Percentiles rank a stretch among this genome's conserved stretches.
Evolutionary conservation across 2,113 vertebrate species (phyloP).

Genomic region (Equus przewalskii): DNA sequence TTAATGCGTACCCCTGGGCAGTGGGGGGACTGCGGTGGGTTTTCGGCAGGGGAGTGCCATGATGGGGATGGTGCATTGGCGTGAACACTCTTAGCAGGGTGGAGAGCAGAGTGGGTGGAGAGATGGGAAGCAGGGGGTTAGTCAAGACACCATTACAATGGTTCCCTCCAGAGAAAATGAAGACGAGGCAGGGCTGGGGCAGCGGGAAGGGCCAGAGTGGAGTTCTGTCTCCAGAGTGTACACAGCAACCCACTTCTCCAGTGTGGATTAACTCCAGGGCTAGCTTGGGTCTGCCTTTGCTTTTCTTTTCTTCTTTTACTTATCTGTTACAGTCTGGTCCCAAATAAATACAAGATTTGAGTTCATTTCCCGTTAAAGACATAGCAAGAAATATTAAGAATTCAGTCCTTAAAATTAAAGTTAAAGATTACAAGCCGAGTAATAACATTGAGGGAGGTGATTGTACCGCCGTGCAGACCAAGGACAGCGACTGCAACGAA

Average conservation of each 20-base stretch:
- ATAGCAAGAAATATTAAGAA: not conserved
- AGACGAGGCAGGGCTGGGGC: not conserved
- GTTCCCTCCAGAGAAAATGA: not conserved
- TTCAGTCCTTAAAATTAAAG: not conserved
- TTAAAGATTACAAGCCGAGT: not conserved
- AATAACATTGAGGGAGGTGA: not conserved
- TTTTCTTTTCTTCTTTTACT: not conserved
- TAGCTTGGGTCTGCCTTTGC: not conserved
- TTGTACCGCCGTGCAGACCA: not conserved
- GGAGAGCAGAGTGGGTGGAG: not conserved
- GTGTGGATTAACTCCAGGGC: rapidly evolving
- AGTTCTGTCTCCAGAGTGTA: not conserved
- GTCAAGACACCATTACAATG: not conserved
- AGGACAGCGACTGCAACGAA: not conserved
- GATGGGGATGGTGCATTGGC: not conserved
- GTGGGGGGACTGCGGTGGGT: not conserved
- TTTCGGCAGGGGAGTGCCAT: not conserved
- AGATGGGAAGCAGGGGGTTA: not conserved
- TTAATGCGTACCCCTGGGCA: not conserved
- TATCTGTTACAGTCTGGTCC: not conserved
- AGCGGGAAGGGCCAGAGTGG: not conserved
- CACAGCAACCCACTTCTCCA: not conserved
- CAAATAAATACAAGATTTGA: not conserved
- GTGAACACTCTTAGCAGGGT: not conserved
- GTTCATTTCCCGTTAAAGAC: not conserved